Evolutionary conservation across 1,140 invertebrate species (phyloP).

Genomic region (Camponotus pennsylvanicus): DNA sequence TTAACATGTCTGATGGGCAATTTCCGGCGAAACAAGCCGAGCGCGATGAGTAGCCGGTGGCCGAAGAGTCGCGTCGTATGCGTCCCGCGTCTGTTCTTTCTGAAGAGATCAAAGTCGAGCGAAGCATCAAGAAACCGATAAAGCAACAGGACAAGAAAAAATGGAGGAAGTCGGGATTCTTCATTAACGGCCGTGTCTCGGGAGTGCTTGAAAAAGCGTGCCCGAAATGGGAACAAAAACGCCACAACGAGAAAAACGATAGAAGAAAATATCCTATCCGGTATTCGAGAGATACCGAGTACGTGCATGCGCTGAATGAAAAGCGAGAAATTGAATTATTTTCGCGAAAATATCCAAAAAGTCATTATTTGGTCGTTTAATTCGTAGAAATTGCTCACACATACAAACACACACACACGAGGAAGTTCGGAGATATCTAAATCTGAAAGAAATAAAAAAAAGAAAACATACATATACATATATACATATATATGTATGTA

Average conservation of each 20-base stretch:
- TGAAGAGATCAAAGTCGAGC: background rate
- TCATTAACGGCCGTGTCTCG: conserved; percentile 51
- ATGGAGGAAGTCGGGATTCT: conserved; percentile 1
- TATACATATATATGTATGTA: background rate
- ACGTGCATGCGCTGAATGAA: conserved; percentile 7
- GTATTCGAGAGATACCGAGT: background rate
- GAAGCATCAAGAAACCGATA: conserved; percentile 1
- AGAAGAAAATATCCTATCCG: background rate
- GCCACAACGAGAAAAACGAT: background rate
- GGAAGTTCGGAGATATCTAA: background rate
- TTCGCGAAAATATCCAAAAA: background rate
- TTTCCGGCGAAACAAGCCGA: conserved; percentile 65
- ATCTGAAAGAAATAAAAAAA: background rate
- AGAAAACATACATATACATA: background rate
- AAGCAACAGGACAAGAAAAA: background rate
- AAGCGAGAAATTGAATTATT: conserved; percentile 38
- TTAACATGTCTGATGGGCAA: conserved; percentile 75
- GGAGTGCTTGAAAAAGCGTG: conserved; percentile 48
- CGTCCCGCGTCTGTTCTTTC: background rate
- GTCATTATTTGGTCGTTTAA: background rate
- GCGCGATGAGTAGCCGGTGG: conserved; percentile 25
- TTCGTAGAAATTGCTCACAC: too few species aligned
- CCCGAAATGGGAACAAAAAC: conserved; percentile 1
- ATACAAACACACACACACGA: too few species aligned
- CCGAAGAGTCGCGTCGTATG: background rate